Evolutionary conservation across 2,113 vertebrate genomes (phyloP).

Genomic region (Serranochromis macrocephalus): DNA sequence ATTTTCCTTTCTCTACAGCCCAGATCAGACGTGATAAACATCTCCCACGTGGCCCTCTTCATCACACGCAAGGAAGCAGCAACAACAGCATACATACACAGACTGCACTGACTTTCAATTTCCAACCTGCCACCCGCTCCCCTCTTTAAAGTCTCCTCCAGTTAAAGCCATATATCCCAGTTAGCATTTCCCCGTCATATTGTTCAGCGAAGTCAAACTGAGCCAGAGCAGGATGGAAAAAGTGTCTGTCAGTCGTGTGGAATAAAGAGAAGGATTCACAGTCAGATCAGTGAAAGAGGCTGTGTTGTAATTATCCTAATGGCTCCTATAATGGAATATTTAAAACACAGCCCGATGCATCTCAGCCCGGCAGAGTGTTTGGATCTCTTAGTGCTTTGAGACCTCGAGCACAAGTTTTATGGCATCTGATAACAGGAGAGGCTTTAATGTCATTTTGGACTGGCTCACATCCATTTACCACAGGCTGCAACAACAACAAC

Average conservation of each 20-base stretch:
- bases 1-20: background rate
- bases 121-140: background rate
- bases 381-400: background rate
- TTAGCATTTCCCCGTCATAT: background rate
- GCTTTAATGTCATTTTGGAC: background rate
- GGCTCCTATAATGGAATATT: conserved; percentile 28
- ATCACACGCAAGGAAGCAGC: background rate
- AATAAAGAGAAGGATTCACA: background rate
- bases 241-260: background rate
- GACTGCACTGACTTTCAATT: background rate
- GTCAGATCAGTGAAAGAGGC: background rate
- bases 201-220: background rate
- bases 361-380: background rate
- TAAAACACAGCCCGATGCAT: background rate
- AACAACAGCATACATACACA: background rate
- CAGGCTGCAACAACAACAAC: background rate
- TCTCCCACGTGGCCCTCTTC: background rate
- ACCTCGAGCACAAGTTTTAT: background rate
- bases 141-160: background rate
- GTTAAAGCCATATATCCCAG: background rate
- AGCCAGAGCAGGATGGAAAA: background rate
- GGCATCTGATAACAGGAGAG: background rate
- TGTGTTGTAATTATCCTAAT: conserved; percentile 25
- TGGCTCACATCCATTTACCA: background rate
- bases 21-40: conserved; percentile 11